Base-by-base conservation (phyloP, 2,797 vertebrate genomes). In the Mycteria americana region DNA sequence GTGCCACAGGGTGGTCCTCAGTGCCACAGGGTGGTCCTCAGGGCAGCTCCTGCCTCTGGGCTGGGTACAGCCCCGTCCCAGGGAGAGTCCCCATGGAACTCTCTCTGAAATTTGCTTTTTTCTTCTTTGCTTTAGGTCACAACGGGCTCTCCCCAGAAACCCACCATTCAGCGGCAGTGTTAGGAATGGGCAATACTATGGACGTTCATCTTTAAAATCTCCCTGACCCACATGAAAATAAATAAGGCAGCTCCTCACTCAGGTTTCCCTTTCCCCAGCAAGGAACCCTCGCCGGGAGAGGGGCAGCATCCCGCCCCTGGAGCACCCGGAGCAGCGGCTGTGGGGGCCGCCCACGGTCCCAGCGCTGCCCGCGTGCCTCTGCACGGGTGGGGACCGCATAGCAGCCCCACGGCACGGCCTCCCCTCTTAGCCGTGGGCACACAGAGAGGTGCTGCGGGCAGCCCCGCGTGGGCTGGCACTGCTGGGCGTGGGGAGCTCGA, bases 401-500 rank as follows among this genome's bases (percentile, higher is more conserved):
- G 67, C 57, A 64, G 67, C 41, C 30, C n/a, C 59, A 23, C 0
- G 2, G 41, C 80, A 45, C 3, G 0, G 60, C 37, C 15, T 37
- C 43, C 28, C 1, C 0, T 3, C 0, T 9, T 3, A 35, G 33
- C 87, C 1, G 0, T 13, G 78, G 45, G 43, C 77, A 46, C 11
- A 5, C 68, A 30, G 30, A 46, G 53, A 45, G 17, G 28, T 45
- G 69, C 60, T 4, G 2, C 0, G 2, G 45, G 84, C 89, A 73
- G 35, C 45, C 33, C 48, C 2, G 1, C 17, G 0, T 1, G 9
- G 62, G 63, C 54, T 85, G 83, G 83, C 72, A 37, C 59, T 53
- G 67, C 57, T 15, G 67, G 74, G 3, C 14, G 6, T 15, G 54
- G 27, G 76, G 50, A 83, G 10, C 56, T 37, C 0, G 0, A 19